Evolutionary conservation across 2,888 invertebrate species (phyloP).

Genomic region (Euclidia mi): DNA sequence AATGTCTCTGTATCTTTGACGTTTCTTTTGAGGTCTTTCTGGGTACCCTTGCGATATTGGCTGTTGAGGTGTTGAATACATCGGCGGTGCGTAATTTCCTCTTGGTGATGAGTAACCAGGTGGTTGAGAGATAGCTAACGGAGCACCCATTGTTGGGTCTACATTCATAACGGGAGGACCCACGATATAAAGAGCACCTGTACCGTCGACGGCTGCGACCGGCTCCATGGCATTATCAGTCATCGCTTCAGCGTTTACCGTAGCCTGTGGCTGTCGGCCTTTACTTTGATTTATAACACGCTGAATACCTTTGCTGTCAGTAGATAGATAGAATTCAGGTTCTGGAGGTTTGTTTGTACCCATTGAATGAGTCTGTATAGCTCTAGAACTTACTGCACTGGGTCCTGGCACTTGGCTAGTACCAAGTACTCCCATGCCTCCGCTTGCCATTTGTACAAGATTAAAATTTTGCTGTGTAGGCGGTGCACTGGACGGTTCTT

Average conservation of each 20-base stretch:
- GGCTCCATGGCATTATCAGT: conserved; percentile 4
- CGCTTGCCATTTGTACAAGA: conserved; percentile 18
- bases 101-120: not conserved
- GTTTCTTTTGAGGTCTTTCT: conserved; percentile 4
- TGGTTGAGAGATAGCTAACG: too few relatives aligned
- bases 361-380: not conserved
- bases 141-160: too few relatives aligned
- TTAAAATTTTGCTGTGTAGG: not conserved
- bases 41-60: conserved; percentile 3
- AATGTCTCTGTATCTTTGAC: not conserved
- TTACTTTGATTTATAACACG: conserved; percentile 12
- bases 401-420: conserved; percentile 32
- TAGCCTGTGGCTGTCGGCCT: not conserved
- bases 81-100: not conserved
- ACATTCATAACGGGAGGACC: too few relatives aligned
- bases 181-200: not conserved
- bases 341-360: not conserved
- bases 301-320: conserved; percentile 16
- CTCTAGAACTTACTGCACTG: conserved; percentile 10
- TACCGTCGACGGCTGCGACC: not conserved
- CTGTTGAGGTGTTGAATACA: conserved; percentile 5
- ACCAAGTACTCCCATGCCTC: conserved; percentile 19
- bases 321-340: conserved; percentile 8
- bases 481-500: too few relatives aligned
- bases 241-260: conserved; percentile 8